These are phyloP conservation scores for Fragum fragum DNA, from an alignment of 2,888 invertebrate species.

Conservation along the genomic window DNA sequence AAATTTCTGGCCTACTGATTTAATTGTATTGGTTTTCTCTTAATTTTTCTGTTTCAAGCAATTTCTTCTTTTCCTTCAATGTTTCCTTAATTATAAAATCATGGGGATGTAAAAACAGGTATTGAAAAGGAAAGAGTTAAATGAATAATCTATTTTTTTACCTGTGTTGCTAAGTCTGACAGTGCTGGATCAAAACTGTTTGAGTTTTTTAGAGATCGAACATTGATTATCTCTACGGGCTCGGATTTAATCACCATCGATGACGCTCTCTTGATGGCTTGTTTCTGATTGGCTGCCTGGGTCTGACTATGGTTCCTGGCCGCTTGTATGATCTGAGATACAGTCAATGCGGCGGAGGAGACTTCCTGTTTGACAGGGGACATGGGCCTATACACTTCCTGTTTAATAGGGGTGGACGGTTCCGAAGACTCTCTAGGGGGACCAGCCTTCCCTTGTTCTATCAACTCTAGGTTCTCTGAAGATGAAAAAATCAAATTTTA, in stretches of 20 bases:
- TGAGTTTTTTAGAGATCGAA: conserved; percentile 44
- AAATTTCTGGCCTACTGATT: too few relatives aligned
- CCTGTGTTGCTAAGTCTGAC: conserved; percentile 78
- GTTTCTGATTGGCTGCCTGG: conserved; percentile 29
- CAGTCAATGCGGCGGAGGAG: conserved; percentile 24
- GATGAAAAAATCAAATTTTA: neutral
- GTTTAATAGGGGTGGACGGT: conserved; percentile 48
- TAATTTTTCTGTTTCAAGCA: too few relatives aligned
- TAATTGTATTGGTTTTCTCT: too few relatives aligned
- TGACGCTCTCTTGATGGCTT: conserved; percentile 39
- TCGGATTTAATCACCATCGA: conserved; percentile 57
- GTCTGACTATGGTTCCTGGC: neutral
- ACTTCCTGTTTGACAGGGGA: conserved; percentile 47
- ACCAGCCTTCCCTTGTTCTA: conserved; percentile 83
- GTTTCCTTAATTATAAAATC: neutral
- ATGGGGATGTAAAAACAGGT: neutral
- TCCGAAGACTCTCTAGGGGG: conserved; percentile 54
- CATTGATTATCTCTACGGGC: conserved; percentile 39
- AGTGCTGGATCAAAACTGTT: conserved; percentile 75
- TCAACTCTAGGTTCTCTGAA: conserved; percentile 82
- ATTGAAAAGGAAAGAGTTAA: neutral
- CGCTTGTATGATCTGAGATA: conserved; percentile 22
- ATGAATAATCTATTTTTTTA: conserved; percentile 37
- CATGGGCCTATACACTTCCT: conserved; percentile 50
- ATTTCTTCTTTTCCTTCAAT: conserved; percentile 11